phyloP scores from a whole-genome alignment of 2,113 vertebrate genomes.

The Rhynchopsitta pachyrhyncha region DNA sequence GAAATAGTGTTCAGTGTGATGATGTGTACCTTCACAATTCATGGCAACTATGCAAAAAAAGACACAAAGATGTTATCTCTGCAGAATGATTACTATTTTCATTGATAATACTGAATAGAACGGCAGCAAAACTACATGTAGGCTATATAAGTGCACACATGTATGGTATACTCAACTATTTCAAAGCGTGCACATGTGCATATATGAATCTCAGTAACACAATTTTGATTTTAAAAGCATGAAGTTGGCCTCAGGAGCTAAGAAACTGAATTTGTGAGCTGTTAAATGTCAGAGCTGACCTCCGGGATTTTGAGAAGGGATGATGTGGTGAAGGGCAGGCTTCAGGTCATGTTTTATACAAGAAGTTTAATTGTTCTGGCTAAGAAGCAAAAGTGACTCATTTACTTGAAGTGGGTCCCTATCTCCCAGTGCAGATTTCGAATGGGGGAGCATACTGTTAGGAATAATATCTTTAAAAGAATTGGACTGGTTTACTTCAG shows the following conservation, averaged over 20 bases:
- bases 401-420: conserved; percentile 76
- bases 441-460: conserved; percentile 71
- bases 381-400: conserved; percentile 80
- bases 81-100: not conserved
- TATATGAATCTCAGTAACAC: conserved; percentile 40
- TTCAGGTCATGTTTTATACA: conserved; percentile 82
- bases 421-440: conserved; percentile 78
- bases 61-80: not conserved
- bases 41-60: not conserved
- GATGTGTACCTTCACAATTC: not conserved
- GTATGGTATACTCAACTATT: not conserved
- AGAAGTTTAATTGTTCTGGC: conserved; percentile 85
- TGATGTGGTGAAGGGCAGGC: conserved; percentile 79
- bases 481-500: conserved; percentile 67
- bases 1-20: not conserved
- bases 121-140: not conserved
- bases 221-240: conserved; percentile 66
- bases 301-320: conserved; percentile 74
- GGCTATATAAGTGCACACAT: not conserved
- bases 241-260: conserved; percentile 66
- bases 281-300: conserved; percentile 80
- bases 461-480: conserved; percentile 73
- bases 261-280: conserved; percentile 76
- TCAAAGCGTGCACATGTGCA: not conserved
- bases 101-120: not conserved